Evolutionary conservation across 92 coral and sea anemone genomes (phyloP), one percentile per base, ranked within the genome.

Genomic region (Paragorgia papillata): DNA sequence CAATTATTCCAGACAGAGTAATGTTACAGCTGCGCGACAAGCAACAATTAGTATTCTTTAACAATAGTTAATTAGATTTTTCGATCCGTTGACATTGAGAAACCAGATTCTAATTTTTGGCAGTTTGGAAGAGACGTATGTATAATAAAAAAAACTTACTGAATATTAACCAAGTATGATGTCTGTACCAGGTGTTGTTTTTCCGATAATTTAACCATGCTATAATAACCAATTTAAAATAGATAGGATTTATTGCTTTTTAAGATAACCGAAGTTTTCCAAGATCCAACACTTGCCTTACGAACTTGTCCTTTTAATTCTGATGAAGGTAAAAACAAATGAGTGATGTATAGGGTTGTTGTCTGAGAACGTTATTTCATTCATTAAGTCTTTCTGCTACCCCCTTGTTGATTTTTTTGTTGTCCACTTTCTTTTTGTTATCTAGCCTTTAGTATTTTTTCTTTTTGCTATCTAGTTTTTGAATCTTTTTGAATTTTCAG

Each of bases 261-360:
- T 62, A 41, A 90, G 96, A 63, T 90, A 20, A 69, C 69, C 62
- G 96, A 90, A 40, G 82, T 90, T 56, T 82, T 90, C 24, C 61
- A 86, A 8, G 96, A 84, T 57, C 75, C 57, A 68, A 33, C 13
- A 3, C 48, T 33, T n/a, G 24, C 27, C 15, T 22, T 13, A 5
- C 75, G 29, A 12, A 68, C 75, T 0, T 68, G 40, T 29, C 75
- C 75, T 2, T 37, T 49, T 28, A 25, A 48, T 49, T 27, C 60
- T 7, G 41, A 27, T 14, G 39, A 68, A 13, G 29, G 83, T 56
- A 55, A 37, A 67, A 31, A 33, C 27, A 31, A 32, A 0, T 5
- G 27, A 25, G 54, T 69, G 1, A 8, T 19, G 18, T 32, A 44
- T 20, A n/a, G n/a, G n/a, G n/a, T n/a, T n/a, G n/a, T n/a, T n/a